Base-by-base conservation (phyloP, 2,888 invertebrate species). In the Iselma pallidipennis region DNA sequence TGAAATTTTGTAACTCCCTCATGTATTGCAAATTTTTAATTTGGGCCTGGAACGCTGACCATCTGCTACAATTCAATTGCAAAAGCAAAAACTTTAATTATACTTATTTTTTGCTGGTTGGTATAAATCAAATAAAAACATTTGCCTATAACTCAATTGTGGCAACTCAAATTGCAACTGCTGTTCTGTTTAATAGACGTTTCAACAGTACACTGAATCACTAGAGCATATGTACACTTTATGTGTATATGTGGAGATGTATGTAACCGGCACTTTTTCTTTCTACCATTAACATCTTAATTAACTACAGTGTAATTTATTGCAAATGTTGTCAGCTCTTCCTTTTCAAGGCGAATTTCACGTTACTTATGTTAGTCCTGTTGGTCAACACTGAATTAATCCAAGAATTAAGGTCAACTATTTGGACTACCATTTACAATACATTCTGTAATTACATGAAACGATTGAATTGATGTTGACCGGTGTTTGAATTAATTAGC, bases 151-250 rank as follows among this genome's bases (percentile, higher is more conserved):
- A 73, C 60, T 74, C 73, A 74, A 68, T 68, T 68, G 68, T 74
- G 73, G 71, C 74, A 73, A 66, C 68, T 72, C 67, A 74, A 74
- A 74, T 73, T 74, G 74, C 74, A 74, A 74, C 71, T 71, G 71
- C 73, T 70, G 69, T 70, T 73, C 74, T 71, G 71, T 71, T 68
- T 72, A 72, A 74, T 74, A 70, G 74, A 72, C 68, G 63, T 74
- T 74, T 74, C 74, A 72, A 66, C 73, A 58, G 62, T 65, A 55
- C 59, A 66, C 65, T 74, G 72, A 71, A 74, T 74, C 74, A 74
- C 59, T n/a, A n/a, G 58, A 61, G 59, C 49, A 55, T 55, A 59
- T 65, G 67, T 68, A 37, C 16, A 37, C 16, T 16, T 37, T 37
- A 37, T 70, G 69, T 66, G 65, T 61, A 49, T 57, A 54, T 61